These are phyloP conservation scores for Drosophila albomicans DNA, from an alignment of 1,140 invertebrate species.

Conservation along the genomic window DNA sequence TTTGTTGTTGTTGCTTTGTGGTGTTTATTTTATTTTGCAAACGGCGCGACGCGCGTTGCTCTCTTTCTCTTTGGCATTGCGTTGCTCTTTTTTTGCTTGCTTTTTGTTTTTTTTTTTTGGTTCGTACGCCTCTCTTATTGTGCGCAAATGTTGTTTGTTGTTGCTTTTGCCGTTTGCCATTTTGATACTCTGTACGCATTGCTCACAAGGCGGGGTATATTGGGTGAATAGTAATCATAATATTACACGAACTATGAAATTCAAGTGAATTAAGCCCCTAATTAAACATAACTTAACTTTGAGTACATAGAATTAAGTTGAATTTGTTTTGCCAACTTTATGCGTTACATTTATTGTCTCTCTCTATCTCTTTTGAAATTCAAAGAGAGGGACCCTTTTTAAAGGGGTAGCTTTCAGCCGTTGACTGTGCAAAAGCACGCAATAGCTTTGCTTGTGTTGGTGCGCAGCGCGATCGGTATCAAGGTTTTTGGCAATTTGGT, in stretches of 20 bases:
- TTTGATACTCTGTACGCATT: conserved; percentile 26
- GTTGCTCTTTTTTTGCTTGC: conserved; percentile 32
- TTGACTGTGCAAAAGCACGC: not conserved
- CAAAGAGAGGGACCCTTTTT: not conserved
- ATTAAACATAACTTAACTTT: too few relatives aligned
- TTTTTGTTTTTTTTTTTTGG: conserved; percentile 21
- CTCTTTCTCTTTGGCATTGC: conserved; percentile 28
- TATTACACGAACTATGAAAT: not conserved
- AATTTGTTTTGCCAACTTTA: not conserved
- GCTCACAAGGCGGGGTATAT: conserved; percentile 3
- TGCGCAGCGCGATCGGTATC: conserved; percentile 79
- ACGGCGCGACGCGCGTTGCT: conserved; percentile 31
- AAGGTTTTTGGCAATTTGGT: conserved; percentile 85
- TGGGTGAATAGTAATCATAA: not conserved
- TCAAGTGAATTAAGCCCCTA: too few relatives aligned
- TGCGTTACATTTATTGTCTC: not conserved
- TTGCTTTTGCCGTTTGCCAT: conserved; percentile 52
- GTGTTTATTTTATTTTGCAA: conserved; percentile 52
- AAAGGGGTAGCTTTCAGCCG: conserved; percentile 31
- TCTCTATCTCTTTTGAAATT: not conserved
- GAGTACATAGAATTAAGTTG: too few relatives aligned
- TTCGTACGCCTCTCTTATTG: conserved; percentile 37
- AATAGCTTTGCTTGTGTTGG: conserved; percentile 30
- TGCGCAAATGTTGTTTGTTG: conserved; percentile 44
- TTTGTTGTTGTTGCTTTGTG: conserved; percentile 37